These are phyloP conservation scores for Brachionus asplanchnoidis DNA, from an alignment of 1,140 invertebrate genomes.

Conservation along the genomic window DNA sequence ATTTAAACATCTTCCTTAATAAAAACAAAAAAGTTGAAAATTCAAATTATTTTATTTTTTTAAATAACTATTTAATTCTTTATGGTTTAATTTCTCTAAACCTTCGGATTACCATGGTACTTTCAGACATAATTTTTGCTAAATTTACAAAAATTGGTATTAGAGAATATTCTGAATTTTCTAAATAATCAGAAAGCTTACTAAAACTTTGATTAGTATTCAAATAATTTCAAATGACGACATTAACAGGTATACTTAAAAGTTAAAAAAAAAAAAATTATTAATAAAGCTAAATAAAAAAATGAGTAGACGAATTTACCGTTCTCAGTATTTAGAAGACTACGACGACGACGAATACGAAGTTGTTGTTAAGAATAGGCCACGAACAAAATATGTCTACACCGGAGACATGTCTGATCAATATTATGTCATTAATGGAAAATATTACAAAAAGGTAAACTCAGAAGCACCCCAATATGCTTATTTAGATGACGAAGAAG, in stretches of 20 bases:
- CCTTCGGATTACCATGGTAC: neutral
- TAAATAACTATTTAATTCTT: neutral
- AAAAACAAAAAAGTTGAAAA: neutral
- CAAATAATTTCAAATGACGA: neutral
- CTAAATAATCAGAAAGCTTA: neutral
- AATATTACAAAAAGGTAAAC: neutral
- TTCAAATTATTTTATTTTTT: neutral
- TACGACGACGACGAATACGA: neutral
- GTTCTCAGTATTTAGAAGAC: neutral
- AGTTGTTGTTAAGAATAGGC: neutral
- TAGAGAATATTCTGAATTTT: neutral
- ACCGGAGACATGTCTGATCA: neutral
- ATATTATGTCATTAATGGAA: conserved; percentile 14
- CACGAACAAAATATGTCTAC: neutral
- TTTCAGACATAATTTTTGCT: neutral
- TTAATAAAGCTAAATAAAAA: neutral
- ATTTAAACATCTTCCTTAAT: no score
- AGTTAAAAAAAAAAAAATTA: neutral
- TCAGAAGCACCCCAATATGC: neutral
- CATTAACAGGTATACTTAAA: neutral
- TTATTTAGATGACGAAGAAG: neutral
- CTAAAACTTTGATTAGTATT: neutral
- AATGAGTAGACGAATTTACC: neutral
- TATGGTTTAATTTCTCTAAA: neutral
- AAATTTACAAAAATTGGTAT: neutral